Evolutionary conservation across 2,113 vertebrate species (phyloP).

Genomic region (Synchiropus splendidus): DNA sequence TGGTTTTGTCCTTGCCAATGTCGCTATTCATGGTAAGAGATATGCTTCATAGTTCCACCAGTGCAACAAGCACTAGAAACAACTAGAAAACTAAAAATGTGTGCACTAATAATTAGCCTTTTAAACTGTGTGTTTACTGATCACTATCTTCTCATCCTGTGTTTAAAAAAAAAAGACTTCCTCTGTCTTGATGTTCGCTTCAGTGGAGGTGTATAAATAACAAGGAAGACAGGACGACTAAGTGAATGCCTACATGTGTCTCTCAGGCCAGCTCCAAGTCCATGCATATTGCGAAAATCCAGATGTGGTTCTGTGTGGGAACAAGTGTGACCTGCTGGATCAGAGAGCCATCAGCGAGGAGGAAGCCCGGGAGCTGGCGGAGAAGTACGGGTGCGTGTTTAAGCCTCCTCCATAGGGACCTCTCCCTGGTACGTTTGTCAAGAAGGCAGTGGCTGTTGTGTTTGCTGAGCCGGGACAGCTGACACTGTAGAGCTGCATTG

Average conservation of each 20-base stretch:
- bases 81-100: too few relatives aligned
- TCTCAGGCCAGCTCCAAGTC: conserved; percentile 86
- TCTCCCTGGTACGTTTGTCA: conserved; percentile 55
- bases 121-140: too few relatives aligned
- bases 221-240: too few relatives aligned
- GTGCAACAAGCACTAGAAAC: too few relatives aligned
- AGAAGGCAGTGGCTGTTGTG: conserved; percentile 56
- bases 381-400: conserved; percentile 83
- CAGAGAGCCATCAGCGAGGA: conserved; percentile 81
- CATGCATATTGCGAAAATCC: conserved; percentile 96
- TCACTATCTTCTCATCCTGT: too few relatives aligned
- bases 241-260: neutral
- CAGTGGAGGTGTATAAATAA: too few relatives aligned
- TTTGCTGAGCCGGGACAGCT: conserved; percentile 41
- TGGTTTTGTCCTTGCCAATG: too few relatives aligned
- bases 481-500: conserved; percentile 25
- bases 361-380: conserved; percentile 82
- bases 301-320: conserved; percentile 90
- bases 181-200: too few relatives aligned
- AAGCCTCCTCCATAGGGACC: conserved; percentile 21
- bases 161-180: too few relatives aligned
- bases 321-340: conserved; percentile 88
- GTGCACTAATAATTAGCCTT: too few relatives aligned
- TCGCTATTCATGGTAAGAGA: too few relatives aligned
- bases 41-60: too few relatives aligned